A percentile compares a stretch with the other conserved stretches of the same genome.
These are phyloP conservation scores for Corythaixoides concolor DNA, from an alignment of 2,113 vertebrate species.

Conservation along the genomic window DNA sequence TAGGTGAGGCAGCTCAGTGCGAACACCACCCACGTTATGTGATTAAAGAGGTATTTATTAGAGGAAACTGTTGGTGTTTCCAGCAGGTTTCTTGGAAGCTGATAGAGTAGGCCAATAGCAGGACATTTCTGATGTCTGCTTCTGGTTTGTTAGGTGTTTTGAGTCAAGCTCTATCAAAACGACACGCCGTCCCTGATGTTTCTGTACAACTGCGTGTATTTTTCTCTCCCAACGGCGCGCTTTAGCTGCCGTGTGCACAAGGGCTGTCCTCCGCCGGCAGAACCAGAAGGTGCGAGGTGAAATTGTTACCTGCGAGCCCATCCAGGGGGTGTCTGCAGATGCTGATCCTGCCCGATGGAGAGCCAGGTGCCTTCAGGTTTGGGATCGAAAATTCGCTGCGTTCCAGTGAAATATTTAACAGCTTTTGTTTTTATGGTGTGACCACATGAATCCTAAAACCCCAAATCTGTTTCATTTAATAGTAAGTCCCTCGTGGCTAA, in stretches of 20 bases:
- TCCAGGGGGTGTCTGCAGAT: accelerated
- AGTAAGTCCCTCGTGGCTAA: slow-evolving; percentile 40
- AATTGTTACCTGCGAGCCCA: accelerated
- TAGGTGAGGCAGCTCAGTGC: neutral
- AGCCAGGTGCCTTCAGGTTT: neutral
- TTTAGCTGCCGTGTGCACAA: neutral
- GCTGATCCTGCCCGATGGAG: neutral
- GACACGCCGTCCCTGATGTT: accelerated
- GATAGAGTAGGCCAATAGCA: accelerated
- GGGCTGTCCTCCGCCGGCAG: neutral
- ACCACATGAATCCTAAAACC: neutral
- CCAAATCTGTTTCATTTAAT: neutral
- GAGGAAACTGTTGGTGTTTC: neutral
- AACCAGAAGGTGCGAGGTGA: accelerated
- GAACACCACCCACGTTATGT: accelerated
- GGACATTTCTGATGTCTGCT: neutral
- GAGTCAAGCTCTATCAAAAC: neutral
- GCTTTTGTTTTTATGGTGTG: neutral
- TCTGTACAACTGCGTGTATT: accelerated
- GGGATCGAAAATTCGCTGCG: neutral
- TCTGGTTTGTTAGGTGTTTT: neutral
- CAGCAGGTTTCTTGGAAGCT: neutral
- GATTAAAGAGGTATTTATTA: neutral
- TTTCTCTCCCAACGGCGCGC: accelerated
- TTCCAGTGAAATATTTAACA: neutral